A percentile compares a stretch with the other conserved stretches of the same genome.
phyloP scores from a whole-genome alignment of 2,888 invertebrate genomes.

The Macrostomum cliftonense region DNA sequence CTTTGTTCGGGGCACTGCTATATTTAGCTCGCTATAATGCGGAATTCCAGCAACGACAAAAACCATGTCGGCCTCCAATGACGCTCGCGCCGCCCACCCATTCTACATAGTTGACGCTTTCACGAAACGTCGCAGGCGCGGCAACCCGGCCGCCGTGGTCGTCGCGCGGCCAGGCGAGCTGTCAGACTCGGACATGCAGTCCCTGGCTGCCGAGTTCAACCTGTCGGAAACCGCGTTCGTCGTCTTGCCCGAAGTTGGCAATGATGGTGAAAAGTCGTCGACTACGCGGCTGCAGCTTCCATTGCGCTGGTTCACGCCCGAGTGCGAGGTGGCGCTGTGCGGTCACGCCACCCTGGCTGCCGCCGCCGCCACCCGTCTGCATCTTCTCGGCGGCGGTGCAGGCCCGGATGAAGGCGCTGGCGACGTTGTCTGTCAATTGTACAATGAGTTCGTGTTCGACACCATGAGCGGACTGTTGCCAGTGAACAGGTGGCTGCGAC shows the following conservation, averaged over 20 bases:
- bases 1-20: too few relatives aligned
- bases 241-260: too few relatives aligned
- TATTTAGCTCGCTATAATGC: too few relatives aligned
- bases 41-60: too few relatives aligned
- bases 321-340: conserved; percentile 41
- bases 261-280: too few relatives aligned
- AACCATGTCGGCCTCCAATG: too few relatives aligned
- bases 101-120: conserved; percentile 43
- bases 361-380: conserved; percentile 33
- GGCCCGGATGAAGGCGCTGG: too few relatives aligned
- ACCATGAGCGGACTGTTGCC: too few relatives aligned
- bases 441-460: too few relatives aligned
- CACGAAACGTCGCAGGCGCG: conserved; percentile 37
- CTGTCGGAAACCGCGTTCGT: conserved; percentile 43
- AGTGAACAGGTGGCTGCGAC: too few relatives aligned
- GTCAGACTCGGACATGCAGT: conserved; percentile 36
- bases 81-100: conserved; percentile 5
- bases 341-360: conserved; percentile 44
- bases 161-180: conserved; percentile 23
- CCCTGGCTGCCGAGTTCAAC: conserved; percentile 43
- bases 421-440: too few relatives aligned
- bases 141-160: conserved; percentile 44
- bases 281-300: conserved; percentile 7
- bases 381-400: too few relatives aligned
- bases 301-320: conserved; percentile 44